Evolutionary conservation across 2,113 vertebrate genomes (phyloP).

Genomic region (Triplophysa tibetana): DNA sequence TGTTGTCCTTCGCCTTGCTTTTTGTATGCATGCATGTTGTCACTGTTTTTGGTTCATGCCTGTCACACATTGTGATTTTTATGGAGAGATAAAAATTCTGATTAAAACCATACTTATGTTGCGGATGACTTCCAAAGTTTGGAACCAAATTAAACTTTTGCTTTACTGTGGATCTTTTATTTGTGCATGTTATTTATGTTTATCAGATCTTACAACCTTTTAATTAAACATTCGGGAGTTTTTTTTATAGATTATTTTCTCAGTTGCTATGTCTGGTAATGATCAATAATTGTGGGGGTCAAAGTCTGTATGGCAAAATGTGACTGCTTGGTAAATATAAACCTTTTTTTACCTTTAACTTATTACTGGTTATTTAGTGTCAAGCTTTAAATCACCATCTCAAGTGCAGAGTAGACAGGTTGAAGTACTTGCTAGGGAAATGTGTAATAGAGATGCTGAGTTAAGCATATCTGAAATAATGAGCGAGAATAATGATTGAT

Average conservation of each 20-base stretch:
- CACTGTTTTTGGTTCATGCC: slow-evolving; percentile 20
- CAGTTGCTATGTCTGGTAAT: background rate
- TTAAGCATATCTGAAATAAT: slow-evolving; percentile 22
- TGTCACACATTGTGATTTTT: slow-evolving; percentile 46
- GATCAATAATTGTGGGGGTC: background rate
- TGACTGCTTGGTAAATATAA: slow-evolving; percentile 24
- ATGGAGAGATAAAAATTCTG: slow-evolving; percentile 41
- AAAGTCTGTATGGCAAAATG: background rate
- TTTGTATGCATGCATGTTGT: background rate
- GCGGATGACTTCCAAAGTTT: background rate
- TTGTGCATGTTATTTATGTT: background rate
- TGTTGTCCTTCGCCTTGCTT: background rate
- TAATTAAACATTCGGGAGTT: background rate
- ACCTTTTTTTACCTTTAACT: background rate
- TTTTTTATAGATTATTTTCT: background rate
- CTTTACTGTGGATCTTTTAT: background rate
- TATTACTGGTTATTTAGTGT: slow-evolving; percentile 18
- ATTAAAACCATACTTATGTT: background rate
- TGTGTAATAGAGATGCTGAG: slow-evolving; percentile 10
- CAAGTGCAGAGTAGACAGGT: background rate
- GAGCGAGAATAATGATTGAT: slow-evolving; percentile 22
- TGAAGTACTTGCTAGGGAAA: background rate
- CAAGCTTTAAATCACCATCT: background rate
- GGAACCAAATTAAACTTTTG: background rate
- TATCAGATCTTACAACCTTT: too few relatives aligned